These are phyloP conservation scores for Acromyrmex echinatior DNA, from an alignment of 1,140 invertebrate genomes.

Conservation along the genomic window DNA sequence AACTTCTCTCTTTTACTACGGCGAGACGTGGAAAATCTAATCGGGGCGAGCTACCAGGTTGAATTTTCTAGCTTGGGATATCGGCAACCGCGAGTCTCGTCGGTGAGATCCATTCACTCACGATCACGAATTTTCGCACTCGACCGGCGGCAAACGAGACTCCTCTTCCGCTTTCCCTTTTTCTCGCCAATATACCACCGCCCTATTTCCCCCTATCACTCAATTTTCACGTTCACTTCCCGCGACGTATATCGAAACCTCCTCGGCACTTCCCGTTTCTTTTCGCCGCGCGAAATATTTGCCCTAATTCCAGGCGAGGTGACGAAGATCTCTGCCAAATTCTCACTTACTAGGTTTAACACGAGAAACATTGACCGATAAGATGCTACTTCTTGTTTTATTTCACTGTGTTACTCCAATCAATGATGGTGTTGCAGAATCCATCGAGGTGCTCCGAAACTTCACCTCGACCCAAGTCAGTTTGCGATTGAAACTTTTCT, in stretches of 20 bases:
- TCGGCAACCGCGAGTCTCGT: neutral
- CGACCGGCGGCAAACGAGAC: neutral
- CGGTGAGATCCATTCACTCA: slow-evolving; percentile 1
- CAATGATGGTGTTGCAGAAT: neutral
- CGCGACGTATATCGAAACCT: neutral
- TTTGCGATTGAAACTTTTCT: neutral
- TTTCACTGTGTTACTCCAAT: neutral
- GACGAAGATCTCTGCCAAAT: neutral
- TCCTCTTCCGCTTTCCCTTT: neutral
- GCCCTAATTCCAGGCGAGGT: neutral
- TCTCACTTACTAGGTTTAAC: neutral
- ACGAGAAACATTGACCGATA: neutral
- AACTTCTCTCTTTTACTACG: neutral
- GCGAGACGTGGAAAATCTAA: neutral
- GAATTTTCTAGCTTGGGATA: neutral
- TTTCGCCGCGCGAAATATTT: neutral
- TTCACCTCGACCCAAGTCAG: slow-evolving; percentile 10
- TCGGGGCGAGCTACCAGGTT: neutral
- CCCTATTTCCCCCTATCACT: slow-evolving; percentile 9
- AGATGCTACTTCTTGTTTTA: neutral
- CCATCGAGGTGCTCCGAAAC: neutral
- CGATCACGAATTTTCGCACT: slow-evolving; percentile 10
- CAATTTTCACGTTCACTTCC: slow-evolving; percentile 49
- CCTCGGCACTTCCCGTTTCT: neutral
- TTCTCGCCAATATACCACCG: neutral